Base-by-base conservation (phyloP, 2,797 vertebrate genomes). In the Syndactyla subalaris region DNA sequence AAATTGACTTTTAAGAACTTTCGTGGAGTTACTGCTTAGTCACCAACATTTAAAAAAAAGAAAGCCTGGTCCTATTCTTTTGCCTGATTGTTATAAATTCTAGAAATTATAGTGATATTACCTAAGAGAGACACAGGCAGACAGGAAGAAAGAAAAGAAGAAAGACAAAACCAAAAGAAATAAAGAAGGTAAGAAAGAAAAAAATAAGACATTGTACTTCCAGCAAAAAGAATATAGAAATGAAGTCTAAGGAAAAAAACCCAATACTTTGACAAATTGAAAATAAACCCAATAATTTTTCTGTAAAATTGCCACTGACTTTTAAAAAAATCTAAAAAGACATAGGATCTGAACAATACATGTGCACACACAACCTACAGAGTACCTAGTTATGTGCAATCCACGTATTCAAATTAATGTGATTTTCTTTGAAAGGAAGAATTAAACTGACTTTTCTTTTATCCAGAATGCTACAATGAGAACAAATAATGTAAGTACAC, bases 391-490 rank as follows among this genome's bases (percentile, higher is more conserved):
- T 89, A 88, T 51, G 67, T 66, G 34, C 41, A 91, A 93, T 78
- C 46, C 54, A 58, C 39, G 46, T 87, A 85, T 80, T 85, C 70
- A 95, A 54, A 88, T 86, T 55, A 95, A 20, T 57, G 38, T 87
- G 70, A 79, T 92, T 91, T 94, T 73, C 73, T 93, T 79, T 96
- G 46, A 92, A 76, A 93, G 43, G 45, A 82, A 61, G 55, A 88
- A 91, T 94, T 92, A 92, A 91, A 63, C 30, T 80, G 45, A 86
- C 34, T 89, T 92, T 76, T 91, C 26, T 83, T 95, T 93, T 75
- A 81, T 54, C 11, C 30, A 48, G 19, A 84, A 36, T 32, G 32
- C 10, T 72, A 61, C 54, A 82, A 57, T 63, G 34, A 91, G 75
- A 90, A 88, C 45, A 94, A 89, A 90, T 45, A 93, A 46, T 20